Evolutionary conservation across 2,797 vertebrate genomes (phyloP).

Genomic region (Hipposideros larvatus): DNA sequence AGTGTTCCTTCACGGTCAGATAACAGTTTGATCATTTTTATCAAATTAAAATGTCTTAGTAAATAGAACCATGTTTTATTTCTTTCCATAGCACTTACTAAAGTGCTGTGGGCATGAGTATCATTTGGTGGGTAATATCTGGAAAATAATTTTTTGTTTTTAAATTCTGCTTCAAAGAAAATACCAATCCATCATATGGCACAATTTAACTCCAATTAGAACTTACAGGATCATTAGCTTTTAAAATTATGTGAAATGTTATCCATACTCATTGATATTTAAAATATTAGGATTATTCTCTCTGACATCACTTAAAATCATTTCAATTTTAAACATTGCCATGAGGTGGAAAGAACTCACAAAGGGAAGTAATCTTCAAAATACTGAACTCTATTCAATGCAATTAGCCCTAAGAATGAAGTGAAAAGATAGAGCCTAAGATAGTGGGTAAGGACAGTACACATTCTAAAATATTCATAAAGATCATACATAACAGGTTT

Average conservation of each 20-base stretch:
- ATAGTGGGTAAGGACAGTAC: slow-evolving; percentile 18
- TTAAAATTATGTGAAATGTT: slow-evolving; percentile 52
- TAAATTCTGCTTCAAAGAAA: slow-evolving; percentile 40
- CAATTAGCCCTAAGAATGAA: slow-evolving; percentile 42
- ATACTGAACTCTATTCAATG: slow-evolving; percentile 36
- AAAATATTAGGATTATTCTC: slow-evolving; percentile 60
- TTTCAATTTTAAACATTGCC: slow-evolving; percentile 58
- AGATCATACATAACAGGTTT: background rate
- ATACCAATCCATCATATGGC: background rate
- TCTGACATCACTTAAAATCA: slow-evolving; percentile 65
- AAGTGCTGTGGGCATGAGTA: background rate
- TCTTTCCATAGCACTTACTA: background rate
- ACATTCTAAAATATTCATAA: slow-evolving; percentile 43
- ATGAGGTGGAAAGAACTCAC: slow-evolving; percentile 77
- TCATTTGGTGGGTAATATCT: background rate
- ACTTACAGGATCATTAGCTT: slow-evolving; percentile 51
- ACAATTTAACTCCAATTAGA: slow-evolving; percentile 51
- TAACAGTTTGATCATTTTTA: slow-evolving; percentile 33
- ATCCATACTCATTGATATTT: slow-evolving; percentile 53
- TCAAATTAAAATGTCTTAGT: slow-evolving; percentile 35
- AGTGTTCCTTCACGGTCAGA: background rate
- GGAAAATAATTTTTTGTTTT: background rate
- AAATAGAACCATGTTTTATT: background rate
- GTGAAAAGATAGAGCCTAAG: slow-evolving; percentile 55
- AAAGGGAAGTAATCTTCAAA: slow-evolving; percentile 66